Evolutionary conservation across 2,797 vertebrate species (phyloP).

Genomic region (Salmo trutta): DNA sequence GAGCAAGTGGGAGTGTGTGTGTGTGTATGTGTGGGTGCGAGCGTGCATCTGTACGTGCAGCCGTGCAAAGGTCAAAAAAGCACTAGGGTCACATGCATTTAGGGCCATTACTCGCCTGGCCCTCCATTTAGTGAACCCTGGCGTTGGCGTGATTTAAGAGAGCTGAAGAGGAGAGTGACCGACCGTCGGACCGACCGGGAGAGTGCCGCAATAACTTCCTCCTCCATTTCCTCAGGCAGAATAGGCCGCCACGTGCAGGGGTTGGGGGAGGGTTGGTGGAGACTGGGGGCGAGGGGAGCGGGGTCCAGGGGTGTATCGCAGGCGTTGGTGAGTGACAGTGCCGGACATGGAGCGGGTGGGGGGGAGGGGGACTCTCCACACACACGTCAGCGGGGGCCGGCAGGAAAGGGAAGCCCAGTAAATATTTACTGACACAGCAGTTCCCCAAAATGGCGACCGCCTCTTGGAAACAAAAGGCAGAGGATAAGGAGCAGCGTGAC

Average conservation of each 20-base stretch:
- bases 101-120: slow-evolving; percentile 61
- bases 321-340: slow-evolving; percentile 61
- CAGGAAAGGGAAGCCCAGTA: slow-evolving; percentile 76
- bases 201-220: slow-evolving; percentile 77
- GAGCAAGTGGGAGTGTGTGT: slow-evolving; percentile 28
- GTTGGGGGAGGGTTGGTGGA: slow-evolving; percentile 30
- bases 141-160: slow-evolving; percentile 16
- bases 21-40: slow-evolving; percentile 2
- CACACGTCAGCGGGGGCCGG: slow-evolving; percentile 60
- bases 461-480: slow-evolving; percentile 82
- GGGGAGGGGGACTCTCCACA: slow-evolving; percentile 43
- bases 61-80: neutral
- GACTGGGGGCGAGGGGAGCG: slow-evolving; percentile 7
- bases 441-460: slow-evolving; percentile 72
- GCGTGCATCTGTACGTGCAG: neutral
- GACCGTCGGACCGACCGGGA: slow-evolving; percentile 27
- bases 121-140: slow-evolving; percentile 58
- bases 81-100: slow-evolving; percentile 76
- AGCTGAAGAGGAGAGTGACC: neutral
- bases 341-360: slow-evolving; percentile 48
- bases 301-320: slow-evolving; percentile 36
- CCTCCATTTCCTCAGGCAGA: slow-evolving; percentile 67
- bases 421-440: slow-evolving; percentile 79
- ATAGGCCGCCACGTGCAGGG: slow-evolving; percentile 42
- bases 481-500: slow-evolving; percentile 78